A percentile compares a stretch with the other conserved stretches of the same genome.
Evolutionary conservation across 2,797 vertebrate species (phyloP).

Genomic region (Manis javanica): DNA sequence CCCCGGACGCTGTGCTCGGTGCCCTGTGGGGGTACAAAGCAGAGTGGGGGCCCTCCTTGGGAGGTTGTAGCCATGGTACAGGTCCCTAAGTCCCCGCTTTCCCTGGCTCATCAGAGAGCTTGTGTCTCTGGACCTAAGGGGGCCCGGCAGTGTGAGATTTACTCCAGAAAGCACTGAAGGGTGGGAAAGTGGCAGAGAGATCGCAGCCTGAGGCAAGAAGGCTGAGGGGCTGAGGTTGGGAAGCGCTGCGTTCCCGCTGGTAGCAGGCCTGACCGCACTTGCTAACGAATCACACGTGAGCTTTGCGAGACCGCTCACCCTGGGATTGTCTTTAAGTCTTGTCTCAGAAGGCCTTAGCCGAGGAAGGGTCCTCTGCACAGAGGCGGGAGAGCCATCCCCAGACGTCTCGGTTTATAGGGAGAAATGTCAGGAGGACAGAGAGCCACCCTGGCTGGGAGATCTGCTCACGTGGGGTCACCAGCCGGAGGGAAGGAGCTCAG

Average conservation of each 20-base stretch:
- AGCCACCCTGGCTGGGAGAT: neutral
- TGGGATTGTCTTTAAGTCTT: neutral
- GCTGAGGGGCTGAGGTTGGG: neutral
- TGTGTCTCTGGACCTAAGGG: neutral
- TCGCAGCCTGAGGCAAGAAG: neutral
- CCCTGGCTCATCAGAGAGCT: neutral
- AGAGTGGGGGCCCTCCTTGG: neutral
- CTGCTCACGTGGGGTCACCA: accelerated
- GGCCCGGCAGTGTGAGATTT: neutral
- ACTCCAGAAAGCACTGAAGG: neutral
- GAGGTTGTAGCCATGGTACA: no score
- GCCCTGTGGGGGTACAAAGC: accelerated
- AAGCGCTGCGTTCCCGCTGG: neutral
- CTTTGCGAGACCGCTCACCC: neutral
- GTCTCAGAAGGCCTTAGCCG: neutral
- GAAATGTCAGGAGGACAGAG: neutral
- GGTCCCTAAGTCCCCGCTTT: neutral
- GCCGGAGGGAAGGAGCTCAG: no score
- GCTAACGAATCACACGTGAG: neutral
- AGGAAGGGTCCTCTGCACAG: neutral
- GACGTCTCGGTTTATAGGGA: neutral
- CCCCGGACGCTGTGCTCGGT: neutral
- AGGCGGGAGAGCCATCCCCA: neutral
- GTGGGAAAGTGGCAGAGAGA: neutral
- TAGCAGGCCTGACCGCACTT: neutral